A percentile compares a stretch with the other conserved stretches of the same genome.
Conservation (phyloP, 1,140 invertebrate genomes). For the Tetranychus cinnabarinus region DNA sequence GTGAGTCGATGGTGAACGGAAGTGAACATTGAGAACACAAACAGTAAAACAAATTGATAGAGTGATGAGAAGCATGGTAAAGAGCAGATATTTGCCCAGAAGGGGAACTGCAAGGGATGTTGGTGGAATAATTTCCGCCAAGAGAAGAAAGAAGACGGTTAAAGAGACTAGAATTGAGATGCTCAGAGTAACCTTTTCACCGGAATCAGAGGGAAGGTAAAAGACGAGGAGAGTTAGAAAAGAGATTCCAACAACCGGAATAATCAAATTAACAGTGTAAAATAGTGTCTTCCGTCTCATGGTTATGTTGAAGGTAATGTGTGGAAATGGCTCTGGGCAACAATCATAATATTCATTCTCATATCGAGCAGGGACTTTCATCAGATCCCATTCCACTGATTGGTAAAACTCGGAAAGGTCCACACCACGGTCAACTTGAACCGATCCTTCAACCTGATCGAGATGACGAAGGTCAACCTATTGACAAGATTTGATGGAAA, state of each 20-base stretch:
- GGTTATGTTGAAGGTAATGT: constrained; percentile 91
- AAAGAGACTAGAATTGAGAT: constrained; percentile 82
- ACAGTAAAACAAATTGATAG: constrained; percentile 91
- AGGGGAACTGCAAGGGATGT: constrained; percentile 34
- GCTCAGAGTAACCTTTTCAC: constrained; percentile 44
- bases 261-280: constrained; percentile 88
- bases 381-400: constrained; percentile 89
- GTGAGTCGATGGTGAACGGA: constrained; percentile 92
- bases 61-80: constrained; percentile 93
- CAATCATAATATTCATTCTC: constrained; percentile 47
- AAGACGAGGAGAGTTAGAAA: constrained; percentile 94
- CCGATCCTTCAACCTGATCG: constrained; percentile 61
- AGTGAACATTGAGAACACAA: constrained; percentile 94
- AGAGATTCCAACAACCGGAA: constrained; percentile 82
- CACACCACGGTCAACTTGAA: constrained; percentile 50
- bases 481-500: too few relatives aligned
- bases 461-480: constrained; percentile 41
- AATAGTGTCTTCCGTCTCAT: constrained; percentile 85
- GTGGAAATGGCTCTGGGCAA: constrained; percentile 40
- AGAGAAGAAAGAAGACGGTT: constrained; percentile 95
- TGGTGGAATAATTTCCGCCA: constrained; percentile 61
- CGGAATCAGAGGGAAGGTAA: constrained; percentile 90
- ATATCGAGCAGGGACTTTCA: constrained; percentile 71
- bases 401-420: constrained; percentile 82
- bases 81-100: constrained; percentile 45